A percentile compares a stretch with the other conserved stretches of the same genome.
These are phyloP conservation scores for Rhaphigaster nebulosa DNA, from an alignment of 2,888 invertebrate species.

Conservation along the genomic window DNA sequence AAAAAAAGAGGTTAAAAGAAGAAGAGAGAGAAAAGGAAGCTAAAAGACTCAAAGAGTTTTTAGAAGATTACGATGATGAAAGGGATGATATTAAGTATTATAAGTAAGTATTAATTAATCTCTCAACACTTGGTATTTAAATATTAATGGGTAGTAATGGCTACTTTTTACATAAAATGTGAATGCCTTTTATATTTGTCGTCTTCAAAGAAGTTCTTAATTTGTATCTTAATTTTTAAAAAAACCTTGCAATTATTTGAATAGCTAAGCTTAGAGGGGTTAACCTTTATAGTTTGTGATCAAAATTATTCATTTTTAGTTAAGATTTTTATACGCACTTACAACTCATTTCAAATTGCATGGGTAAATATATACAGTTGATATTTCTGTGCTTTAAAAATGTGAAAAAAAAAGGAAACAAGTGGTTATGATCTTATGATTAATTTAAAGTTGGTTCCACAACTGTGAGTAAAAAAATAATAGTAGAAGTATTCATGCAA, in stretches of 20 bases:
- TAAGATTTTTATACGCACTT: too few relatives aligned
- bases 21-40: constrained; percentile 93
- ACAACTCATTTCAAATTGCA: too few relatives aligned
- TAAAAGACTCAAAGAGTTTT: constrained; percentile 93
- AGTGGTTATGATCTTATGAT: too few relatives aligned
- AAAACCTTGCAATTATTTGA: not conserved
- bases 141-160: not conserved
- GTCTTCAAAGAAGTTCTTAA: not conserved
- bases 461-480: too few relatives aligned
- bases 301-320: too few relatives aligned
- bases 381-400: too few relatives aligned
- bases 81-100: constrained; percentile 97
- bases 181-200: not conserved
- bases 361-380: too few relatives aligned
- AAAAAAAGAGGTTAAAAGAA: constrained; percentile 86
- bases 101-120: constrained; percentile 74
- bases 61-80: constrained; percentile 99
- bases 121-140: not conserved
- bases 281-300: too few relatives aligned
- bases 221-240: not conserved
- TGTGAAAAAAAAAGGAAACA: too few relatives aligned
- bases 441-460: too few relatives aligned
- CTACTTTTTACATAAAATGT: not conserved
- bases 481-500: too few relatives aligned
- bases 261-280: too few relatives aligned